These are phyloP conservation scores for Cactoblastis cactorum DNA, from an alignment of 2,888 invertebrate genomes.

Conservation along the genomic window DNA sequence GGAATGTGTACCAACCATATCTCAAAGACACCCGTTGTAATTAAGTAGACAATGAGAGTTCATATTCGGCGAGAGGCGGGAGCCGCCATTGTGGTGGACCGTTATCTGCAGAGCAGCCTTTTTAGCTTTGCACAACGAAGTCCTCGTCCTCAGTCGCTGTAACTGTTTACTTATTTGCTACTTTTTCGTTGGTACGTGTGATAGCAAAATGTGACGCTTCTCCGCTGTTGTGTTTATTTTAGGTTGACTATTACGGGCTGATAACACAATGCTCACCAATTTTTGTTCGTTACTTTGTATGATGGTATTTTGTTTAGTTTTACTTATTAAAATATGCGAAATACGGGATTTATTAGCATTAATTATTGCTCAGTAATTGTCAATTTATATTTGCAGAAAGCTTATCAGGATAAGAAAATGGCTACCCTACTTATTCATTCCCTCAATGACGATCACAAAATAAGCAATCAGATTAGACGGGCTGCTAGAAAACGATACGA, in stretches of 20 bases:
- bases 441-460: slow-evolving; percentile 1
- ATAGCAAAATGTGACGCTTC: slow-evolving; percentile 12
- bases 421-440: neutral
- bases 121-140: slow-evolving; percentile 63
- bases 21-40: slow-evolving; percentile 71
- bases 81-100: slow-evolving; percentile 54
- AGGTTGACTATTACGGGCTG: neutral
- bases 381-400: neutral
- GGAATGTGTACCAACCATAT: slow-evolving; percentile 60
- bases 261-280: slow-evolving; percentile 19
- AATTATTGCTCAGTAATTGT: too few relatives aligned
- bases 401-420: neutral
- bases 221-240: neutral
- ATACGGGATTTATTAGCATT: too few relatives aligned
- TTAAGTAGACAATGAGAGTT: slow-evolving; percentile 75
- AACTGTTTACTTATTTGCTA: slow-evolving; percentile 46
- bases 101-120: slow-evolving; percentile 70
- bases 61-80: slow-evolving; percentile 60
- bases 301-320: neutral
- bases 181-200: slow-evolving; percentile 21
- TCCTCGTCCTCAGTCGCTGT: slow-evolving; percentile 37
- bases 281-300: neutral
- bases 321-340: too few relatives aligned
- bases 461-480: slow-evolving; percentile 12
- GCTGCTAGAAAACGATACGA: slow-evolving; percentile 30